Evolutionary conservation across 1,140 invertebrate species (phyloP).

Genomic region (Lasioglossum baleicum): DNA sequence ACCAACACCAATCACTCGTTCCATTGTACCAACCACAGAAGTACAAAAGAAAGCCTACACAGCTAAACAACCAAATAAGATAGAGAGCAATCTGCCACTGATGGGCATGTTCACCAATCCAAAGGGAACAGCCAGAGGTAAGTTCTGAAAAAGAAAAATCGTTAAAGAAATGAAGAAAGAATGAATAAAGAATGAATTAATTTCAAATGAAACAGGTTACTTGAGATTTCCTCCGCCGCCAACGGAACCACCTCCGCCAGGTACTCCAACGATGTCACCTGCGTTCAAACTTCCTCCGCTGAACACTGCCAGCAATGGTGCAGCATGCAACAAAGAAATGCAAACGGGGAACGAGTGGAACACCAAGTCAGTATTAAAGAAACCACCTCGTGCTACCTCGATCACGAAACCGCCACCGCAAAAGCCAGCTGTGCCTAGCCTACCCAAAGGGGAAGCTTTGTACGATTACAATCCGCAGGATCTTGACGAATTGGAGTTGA

Average conservation of each 20-base stretch:
- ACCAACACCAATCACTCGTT: neutral
- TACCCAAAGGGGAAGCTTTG: slow-evolving; percentile 83
- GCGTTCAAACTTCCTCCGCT: slow-evolving; percentile 67
- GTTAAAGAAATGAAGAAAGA: too few relatives aligned
- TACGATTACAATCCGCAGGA: slow-evolving; percentile 86
- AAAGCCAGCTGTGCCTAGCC: slow-evolving; percentile 68
- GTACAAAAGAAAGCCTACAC: slow-evolving; percentile 16
- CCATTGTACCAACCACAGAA: slow-evolving; percentile 18
- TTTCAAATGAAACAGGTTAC: slow-evolving; percentile 46
- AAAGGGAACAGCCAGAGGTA: slow-evolving; percentile 60
- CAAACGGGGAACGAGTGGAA: slow-evolving; percentile 53
- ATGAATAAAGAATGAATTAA: too few relatives aligned
- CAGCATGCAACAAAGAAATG: slow-evolving; percentile 38
- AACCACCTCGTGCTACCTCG: neutral
- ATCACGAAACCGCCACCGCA: slow-evolving; percentile 28
- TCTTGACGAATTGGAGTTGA: slow-evolving; percentile 85
- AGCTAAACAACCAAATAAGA: slow-evolving; percentile 55
- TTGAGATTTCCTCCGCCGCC: slow-evolving; percentile 79
- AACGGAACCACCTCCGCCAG: slow-evolving; percentile 79
- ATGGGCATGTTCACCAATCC: slow-evolving; percentile 69
- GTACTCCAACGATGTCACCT: slow-evolving; percentile 75
- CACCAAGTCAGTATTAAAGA: neutral
- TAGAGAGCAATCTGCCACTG: slow-evolving; percentile 52
- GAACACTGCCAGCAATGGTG: slow-evolving; percentile 12
- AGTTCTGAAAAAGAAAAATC: neutral